Percentiles rank a stretch among this genome's conserved stretches.
phyloP scores from a whole-genome alignment of 2,888 invertebrate genomes.

The Itoplectis maculator region DNA sequence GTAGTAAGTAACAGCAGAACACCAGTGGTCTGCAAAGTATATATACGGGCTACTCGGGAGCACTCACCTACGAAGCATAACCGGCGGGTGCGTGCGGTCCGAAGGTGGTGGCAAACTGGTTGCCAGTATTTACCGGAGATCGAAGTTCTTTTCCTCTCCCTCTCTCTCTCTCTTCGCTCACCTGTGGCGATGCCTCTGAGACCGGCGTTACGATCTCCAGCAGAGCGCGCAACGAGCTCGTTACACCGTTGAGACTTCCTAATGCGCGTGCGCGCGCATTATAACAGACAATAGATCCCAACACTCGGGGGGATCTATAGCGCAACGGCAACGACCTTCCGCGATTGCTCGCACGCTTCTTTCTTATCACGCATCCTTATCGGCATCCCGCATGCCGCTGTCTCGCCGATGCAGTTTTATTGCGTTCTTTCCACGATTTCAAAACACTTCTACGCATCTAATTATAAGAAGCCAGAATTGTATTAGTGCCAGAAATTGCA shows the following conservation, averaged over 20 bases:
- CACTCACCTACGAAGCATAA: constrained; percentile 52
- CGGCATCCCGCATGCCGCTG: neutral
- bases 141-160: constrained; percentile 49
- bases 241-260: constrained; percentile 52
- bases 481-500: too few relatives aligned
- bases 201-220: constrained; percentile 48
- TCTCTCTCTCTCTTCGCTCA: constrained; percentile 31
- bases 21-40: neutral
- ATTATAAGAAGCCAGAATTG: too few relatives aligned
- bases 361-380: neutral
- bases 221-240: constrained; percentile 57
- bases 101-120: constrained; percentile 55
- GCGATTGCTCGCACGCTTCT: neutral
- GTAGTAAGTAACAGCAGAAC: constrained; percentile 17
- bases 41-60: constrained; percentile 34
- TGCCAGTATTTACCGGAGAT: constrained; percentile 58
- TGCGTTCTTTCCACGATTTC: neutral
- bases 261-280: constrained; percentile 35
- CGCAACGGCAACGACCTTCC: constrained; percentile 54
- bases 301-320: constrained; percentile 8
- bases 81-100: constrained; percentile 54
- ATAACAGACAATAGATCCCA: constrained; percentile 42
- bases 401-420: neutral
- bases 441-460: too few relatives aligned
- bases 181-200: constrained; percentile 36